Percentiles rank a stretch among this genome's conserved stretches.
These are phyloP conservation scores for Pachycephus smyrnensis DNA, from an alignment of 2,888 invertebrate genomes.

Conservation along the genomic window DNA sequence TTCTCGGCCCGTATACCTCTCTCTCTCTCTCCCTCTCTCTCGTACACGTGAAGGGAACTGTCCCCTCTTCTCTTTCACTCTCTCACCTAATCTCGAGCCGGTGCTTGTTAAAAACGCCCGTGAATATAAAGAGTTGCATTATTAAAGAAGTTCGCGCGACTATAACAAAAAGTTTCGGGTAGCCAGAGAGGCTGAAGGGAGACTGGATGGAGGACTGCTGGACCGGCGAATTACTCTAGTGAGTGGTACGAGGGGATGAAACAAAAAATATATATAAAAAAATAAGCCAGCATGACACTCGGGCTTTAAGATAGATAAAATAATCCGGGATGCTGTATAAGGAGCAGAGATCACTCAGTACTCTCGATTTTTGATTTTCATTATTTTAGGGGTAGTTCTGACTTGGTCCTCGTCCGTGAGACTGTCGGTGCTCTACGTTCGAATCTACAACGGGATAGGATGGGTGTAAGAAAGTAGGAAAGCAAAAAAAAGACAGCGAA, in stretches of 20 bases:
- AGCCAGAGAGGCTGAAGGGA: slow-evolving; percentile 26
- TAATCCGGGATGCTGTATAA: not conserved
- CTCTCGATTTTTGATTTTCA: not conserved
- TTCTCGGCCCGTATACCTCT: slow-evolving; percentile 17
- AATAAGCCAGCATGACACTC: slow-evolving; percentile 5
- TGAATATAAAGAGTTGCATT: slow-evolving; percentile 70
- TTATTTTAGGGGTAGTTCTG: not conserved
- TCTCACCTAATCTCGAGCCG: slow-evolving; percentile 61
- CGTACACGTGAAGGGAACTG: not conserved
- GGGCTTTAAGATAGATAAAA: not conserved
- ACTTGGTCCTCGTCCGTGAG: not conserved
- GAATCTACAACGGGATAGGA: not conserved
- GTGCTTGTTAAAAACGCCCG: slow-evolving; percentile 65
- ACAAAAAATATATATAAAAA: slow-evolving; percentile 3
- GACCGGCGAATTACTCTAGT: slow-evolving; percentile 14
- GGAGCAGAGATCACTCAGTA: not conserved
- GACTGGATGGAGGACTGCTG: slow-evolving; percentile 19
- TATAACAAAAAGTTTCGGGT: slow-evolving; percentile 60
- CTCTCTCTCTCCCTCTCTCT: slow-evolving; percentile 25
- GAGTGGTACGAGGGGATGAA: slow-evolving; percentile 5
- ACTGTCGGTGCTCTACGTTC: not conserved
- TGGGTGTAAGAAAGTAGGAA: slow-evolving; percentile 11
- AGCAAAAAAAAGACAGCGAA: slow-evolving; percentile 22
- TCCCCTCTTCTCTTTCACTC: slow-evolving; percentile 23
- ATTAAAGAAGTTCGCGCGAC: slow-evolving; percentile 66